Evolutionary conservation across 2,113 vertebrate species (phyloP), one percentile per base, ranked within the genome.

Genomic region (Chionis minor): DNA sequence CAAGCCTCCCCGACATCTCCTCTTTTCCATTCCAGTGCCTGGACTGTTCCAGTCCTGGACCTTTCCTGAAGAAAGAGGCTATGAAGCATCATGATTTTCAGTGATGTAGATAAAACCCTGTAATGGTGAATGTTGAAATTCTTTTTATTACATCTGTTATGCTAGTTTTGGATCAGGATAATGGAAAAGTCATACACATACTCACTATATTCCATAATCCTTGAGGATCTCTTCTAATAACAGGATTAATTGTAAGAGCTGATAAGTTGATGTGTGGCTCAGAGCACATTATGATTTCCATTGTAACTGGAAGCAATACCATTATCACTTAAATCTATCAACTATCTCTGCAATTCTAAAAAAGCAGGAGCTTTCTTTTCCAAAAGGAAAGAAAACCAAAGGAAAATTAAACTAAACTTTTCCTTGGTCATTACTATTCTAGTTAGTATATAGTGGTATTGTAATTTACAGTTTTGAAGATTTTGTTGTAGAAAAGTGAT

Each of bases 201-300:
- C 44, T 86, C 49, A 22, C 27, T 80, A 14, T 33, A 47, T 59
- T 83, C 92, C 49, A 17, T 83, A 92, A 94, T 92, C 95, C 75
- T 87, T 40, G 42, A 77, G 74, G 52, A 83, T 93, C 82, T 86
- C 62, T 75, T 77, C 30, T 92, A 94, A 80, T 92, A 90, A 94
- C 88, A 94, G 80, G 88, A 96, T 94, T 94, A 93, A 95, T 94
- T 93, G 45, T 72, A 54, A 61, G 74, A 86, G 49, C 54, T 86
- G 79, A 26, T 94, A 90, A 92, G 35, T 77, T 80, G 61, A 49
- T 86, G 54, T 77, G 71, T 79, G 74, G 33, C 74, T 90, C 62
- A 83, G 30, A 83, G 65, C 74, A 92, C 45, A 38, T 38, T 13
- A 69, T 47, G 55, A 61, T 59, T 94, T 94, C 79, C 77, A 33